Evolutionary conservation across 2,888 invertebrate genomes (phyloP).

Genomic region (Andrena praecox): DNA sequence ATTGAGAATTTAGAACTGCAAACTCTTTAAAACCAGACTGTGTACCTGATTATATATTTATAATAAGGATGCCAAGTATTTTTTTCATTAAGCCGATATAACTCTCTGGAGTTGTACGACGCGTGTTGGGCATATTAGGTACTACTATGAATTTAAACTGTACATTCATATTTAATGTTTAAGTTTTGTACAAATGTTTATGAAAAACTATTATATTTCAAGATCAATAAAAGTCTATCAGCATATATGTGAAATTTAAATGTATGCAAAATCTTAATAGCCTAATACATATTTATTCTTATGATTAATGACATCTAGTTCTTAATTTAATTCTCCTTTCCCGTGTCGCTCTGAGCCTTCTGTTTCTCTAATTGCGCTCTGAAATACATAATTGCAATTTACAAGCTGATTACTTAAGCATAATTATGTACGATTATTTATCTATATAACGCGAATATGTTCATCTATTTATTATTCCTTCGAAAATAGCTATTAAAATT

Average conservation of each 20-base stretch:
- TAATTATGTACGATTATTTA: no score
- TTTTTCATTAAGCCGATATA: constrained; percentile 49
- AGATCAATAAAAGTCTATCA: constrained; percentile 52
- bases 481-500: not conserved
- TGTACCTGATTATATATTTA: constrained; percentile 70
- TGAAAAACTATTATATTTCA: constrained; percentile 60
- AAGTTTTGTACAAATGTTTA: constrained; percentile 71
- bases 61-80: constrained; percentile 67
- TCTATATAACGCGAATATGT: not conserved
- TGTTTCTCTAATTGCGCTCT: constrained; percentile 90
- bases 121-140: constrained; percentile 26
- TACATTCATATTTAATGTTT: constrained; percentile 62
- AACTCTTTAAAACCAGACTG: constrained; percentile 59
- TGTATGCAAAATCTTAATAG: constrained; percentile 46
- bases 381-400: constrained; percentile 82
- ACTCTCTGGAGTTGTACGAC: constrained; percentile 33
- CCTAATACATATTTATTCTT: constrained; percentile 63
- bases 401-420: not conserved
- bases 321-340: constrained; percentile 70
- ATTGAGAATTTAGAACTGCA: constrained; percentile 47
- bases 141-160: constrained; percentile 53
- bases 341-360: constrained; percentile 80
- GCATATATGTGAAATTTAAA: constrained; percentile 42
- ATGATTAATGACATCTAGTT: constrained; percentile 55
- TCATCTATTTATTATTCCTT: not conserved